phyloP scores from a whole-genome alignment of 2,797 vertebrate genomes.

The Falco peregrinus region DNA sequence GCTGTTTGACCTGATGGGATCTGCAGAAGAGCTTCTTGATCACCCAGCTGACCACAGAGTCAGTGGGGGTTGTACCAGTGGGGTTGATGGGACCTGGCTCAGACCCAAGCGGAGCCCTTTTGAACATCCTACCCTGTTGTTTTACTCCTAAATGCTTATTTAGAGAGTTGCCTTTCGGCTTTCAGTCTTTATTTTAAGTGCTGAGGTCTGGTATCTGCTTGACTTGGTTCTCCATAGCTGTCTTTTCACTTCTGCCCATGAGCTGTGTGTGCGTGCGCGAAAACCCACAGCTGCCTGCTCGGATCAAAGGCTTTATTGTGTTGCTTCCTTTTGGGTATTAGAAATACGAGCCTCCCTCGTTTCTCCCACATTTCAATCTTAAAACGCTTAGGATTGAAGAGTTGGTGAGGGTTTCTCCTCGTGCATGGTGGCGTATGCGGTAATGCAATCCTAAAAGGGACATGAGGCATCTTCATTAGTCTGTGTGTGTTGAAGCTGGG shows the following conservation, averaged over 20 bases:
- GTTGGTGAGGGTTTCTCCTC: not conserved
- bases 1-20: not conserved
- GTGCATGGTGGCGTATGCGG: not conserved
- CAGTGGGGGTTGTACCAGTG: accelerated
- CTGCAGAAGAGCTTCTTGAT: not conserved
- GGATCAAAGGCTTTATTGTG: not conserved
- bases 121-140: not conserved
- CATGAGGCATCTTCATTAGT: not conserved
- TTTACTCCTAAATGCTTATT: not conserved
- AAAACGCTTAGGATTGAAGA: not conserved
- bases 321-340: not conserved
- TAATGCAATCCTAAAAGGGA: not conserved
- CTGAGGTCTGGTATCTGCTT: not conserved
- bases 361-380: not conserved
- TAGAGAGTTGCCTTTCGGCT: not conserved
- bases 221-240: not conserved
- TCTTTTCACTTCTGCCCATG: not conserved
- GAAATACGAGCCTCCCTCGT: not conserved
- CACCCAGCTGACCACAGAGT: not conserved
- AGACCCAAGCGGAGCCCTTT: not conserved
- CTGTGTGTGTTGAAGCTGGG: not conserved
- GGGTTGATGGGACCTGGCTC: not conserved
- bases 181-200: not conserved
- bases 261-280: not conserved
- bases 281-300: not conserved